These are phyloP conservation scores for Acrocyrtus sp. DNA, from an alignment of 2,888 invertebrate genomes.

Conservation along the genomic window DNA sequence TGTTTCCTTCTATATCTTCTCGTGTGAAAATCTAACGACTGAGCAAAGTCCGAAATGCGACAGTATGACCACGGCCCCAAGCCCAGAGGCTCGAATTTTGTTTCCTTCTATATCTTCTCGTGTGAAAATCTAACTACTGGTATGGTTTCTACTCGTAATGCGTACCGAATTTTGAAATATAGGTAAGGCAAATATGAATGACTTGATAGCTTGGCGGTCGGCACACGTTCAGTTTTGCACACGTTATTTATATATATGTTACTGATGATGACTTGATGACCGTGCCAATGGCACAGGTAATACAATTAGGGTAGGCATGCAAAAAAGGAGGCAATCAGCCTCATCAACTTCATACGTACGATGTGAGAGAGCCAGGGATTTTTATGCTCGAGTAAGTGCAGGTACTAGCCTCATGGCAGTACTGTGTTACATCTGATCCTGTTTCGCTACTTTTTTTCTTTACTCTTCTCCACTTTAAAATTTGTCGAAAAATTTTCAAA, in stretches of 20 bases:
- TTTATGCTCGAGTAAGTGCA: background rate
- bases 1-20: background rate
- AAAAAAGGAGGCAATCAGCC: slow-evolving; percentile 1
- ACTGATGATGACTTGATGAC: slow-evolving; percentile 6
- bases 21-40: background rate
- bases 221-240: background rate
- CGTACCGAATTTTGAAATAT: slow-evolving; percentile 6
- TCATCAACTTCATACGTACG: background rate
- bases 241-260: slow-evolving; percentile 11
- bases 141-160: too few species aligned
- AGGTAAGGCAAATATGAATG: background rate
- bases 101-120: background rate
- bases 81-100: too few species aligned
- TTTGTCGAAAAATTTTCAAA: background rate
- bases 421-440: slow-evolving; percentile 29
- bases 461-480: background rate
- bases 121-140: background rate
- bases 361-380: background rate
- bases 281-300: slow-evolving; percentile 12
- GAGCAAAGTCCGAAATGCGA: too few species aligned
- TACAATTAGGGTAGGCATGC: background rate
- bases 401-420: background rate
- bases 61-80: too few species aligned
- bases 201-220: background rate
- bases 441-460: slow-evolving; percentile 35